phyloP scores from a whole-genome alignment of 35 echinoderm and acorn worm genomes.

The Heliocidaris tuberculata region DNA sequence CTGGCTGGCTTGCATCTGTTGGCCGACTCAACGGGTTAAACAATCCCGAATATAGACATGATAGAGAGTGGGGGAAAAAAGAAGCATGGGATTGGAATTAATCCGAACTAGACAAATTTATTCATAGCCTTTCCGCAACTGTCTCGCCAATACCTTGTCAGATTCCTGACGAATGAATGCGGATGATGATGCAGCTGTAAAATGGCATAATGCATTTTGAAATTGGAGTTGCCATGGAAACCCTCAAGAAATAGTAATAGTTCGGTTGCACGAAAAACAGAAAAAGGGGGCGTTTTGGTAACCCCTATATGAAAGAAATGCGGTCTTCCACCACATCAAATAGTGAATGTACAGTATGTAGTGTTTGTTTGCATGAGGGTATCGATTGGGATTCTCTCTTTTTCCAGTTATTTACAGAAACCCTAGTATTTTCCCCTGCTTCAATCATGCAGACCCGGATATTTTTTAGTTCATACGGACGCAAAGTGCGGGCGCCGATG shows the following conservation, averaged over 20 bases:
- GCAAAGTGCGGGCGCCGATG: background rate
- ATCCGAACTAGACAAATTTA: background rate
- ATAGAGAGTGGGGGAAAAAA: background rate
- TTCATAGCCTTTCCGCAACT: background rate
- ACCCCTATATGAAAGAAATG: background rate
- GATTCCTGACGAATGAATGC: background rate
- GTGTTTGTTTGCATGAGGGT: background rate
- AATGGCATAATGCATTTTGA: background rate
- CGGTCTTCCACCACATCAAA: background rate
- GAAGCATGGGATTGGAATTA: background rate
- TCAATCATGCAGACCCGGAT: background rate
- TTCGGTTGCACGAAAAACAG: background rate
- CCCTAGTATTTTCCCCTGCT: background rate
- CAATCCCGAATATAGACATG: background rate
- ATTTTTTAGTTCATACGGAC: too few relatives aligned
- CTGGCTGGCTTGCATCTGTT: background rate
- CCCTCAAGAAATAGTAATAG: background rate
- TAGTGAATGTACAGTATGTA: background rate
- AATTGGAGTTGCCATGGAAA: background rate
- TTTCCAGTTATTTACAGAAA: background rate
- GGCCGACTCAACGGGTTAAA: background rate
- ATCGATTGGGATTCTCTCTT: background rate
- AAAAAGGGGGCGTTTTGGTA: background rate
- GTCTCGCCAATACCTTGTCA: background rate
- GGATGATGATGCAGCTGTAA: background rate